These are phyloP conservation scores for Molossus alvarezi DNA, from an alignment of 2,797 vertebrate genomes.

Conservation along the genomic window DNA sequence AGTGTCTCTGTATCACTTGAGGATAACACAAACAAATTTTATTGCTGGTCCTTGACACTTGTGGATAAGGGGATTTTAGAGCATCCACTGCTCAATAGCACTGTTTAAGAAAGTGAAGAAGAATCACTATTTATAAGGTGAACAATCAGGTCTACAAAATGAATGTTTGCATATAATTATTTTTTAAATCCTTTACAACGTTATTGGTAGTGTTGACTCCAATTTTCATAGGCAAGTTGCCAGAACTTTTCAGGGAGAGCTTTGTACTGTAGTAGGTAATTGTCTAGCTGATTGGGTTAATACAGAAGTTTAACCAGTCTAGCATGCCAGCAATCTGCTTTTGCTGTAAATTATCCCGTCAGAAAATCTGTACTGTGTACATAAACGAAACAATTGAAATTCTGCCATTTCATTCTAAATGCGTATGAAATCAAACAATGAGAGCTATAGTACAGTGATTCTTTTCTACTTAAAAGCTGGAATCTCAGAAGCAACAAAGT, in stretches of 20 bases:
- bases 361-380: constrained; percentile 69
- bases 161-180: constrained; percentile 28
- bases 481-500: neutral
- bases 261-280: neutral
- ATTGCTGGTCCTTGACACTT: neutral
- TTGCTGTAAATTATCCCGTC: constrained; percentile 56
- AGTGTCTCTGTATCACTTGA: neutral
- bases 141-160: constrained; percentile 40
- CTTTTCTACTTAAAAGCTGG: constrained; percentile 40
- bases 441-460: neutral
- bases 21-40: neutral
- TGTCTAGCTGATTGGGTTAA: constrained; percentile 10
- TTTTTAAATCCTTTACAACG: constrained; percentile 58
- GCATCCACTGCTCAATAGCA: neutral
- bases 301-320: constrained; percentile 40
- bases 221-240: constrained; percentile 61
- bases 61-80: neutral
- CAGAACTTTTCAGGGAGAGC: constrained; percentile 40
- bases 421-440: neutral
- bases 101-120: neutral
- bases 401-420: constrained; percentile 52
- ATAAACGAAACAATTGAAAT: constrained; percentile 31
- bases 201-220: neutral
- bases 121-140: neutral
- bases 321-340: constrained; percentile 15